Percentiles rank a stretch among this genome's conserved stretches.
Evolutionary conservation across 2,113 vertebrate species (phyloP).

Genomic region (Dromiciops gliroides): DNA sequence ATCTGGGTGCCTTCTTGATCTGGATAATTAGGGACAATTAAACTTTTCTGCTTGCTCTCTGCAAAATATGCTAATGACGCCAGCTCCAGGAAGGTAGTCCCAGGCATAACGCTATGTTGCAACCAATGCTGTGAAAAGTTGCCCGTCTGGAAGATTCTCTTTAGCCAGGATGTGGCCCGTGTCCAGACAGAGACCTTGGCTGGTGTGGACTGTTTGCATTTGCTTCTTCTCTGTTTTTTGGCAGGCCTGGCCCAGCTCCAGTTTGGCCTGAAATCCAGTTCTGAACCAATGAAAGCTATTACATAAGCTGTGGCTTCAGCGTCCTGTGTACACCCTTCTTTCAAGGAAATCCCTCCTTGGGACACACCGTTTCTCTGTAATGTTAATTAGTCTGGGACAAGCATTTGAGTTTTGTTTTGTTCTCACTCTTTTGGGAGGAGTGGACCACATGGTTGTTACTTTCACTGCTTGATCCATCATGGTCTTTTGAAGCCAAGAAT

Average conservation of each 20-base stretch:
- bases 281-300: background rate
- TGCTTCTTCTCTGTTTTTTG: background rate
- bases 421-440: background rate
- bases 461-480: background rate
- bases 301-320: background rate
- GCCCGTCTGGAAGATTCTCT: conserved; percentile 43
- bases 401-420: background rate
- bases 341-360: background rate
- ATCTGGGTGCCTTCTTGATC: conserved; percentile 92
- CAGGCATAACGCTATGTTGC: background rate
- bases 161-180: background rate
- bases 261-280: background rate
- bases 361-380: background rate
- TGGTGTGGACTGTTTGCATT: background rate
- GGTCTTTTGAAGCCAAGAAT: background rate
- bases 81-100: conserved; percentile 80
- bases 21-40: conserved; percentile 95
- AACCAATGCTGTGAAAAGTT: background rate
- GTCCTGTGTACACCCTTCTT: background rate
- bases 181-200: background rate
- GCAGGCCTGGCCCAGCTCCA: background rate
- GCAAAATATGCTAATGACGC: conserved; percentile 91
- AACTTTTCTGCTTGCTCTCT: conserved; percentile 92
- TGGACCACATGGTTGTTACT: background rate
- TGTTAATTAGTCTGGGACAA: background rate